Evolutionary conservation across 2,888 invertebrate species (phyloP).

Genomic region (Trachelus iudaicus): DNA sequence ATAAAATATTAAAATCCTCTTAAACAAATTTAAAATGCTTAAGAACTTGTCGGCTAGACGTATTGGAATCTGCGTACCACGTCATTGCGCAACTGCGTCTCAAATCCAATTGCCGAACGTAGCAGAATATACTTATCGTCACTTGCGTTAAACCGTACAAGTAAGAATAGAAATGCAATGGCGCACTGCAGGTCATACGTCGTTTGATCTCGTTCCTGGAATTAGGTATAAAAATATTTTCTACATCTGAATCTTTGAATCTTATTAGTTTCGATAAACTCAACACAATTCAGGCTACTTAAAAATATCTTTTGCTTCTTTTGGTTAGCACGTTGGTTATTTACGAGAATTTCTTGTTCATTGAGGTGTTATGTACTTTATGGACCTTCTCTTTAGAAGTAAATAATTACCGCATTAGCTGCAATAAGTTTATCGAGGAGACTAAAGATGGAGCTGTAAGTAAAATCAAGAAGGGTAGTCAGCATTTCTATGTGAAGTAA

Average conservation of each 20-base stretch:
- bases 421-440: conserved; percentile 48
- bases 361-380: not conserved
- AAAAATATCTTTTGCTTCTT: not conserved
- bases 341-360: not conserved
- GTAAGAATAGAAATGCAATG: conserved; percentile 45
- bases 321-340: not conserved
- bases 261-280: not conserved
- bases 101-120: conserved; percentile 54
- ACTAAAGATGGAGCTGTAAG: conserved; percentile 44
- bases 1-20: too few species aligned
- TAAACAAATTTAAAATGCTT: not conserved
- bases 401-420: conserved; percentile 30
- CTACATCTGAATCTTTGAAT: not conserved
- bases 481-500: conserved; percentile 79
- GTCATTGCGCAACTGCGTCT: conserved; percentile 47
- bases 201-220: conserved; percentile 49
- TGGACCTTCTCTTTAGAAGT: not conserved
- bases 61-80: conserved; percentile 41
- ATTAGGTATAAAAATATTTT: conserved; percentile 8
- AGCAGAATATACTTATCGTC: conserved; percentile 51
- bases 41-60: not conserved
- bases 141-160: conserved; percentile 45
- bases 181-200: conserved; percentile 45
- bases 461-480: conserved; percentile 50
- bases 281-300: not conserved